Percentiles rank a stretch among this genome's conserved stretches.
phyloP scores from a whole-genome alignment of 2,797 vertebrate genomes.

The Sibirionetta formosa region DNA sequence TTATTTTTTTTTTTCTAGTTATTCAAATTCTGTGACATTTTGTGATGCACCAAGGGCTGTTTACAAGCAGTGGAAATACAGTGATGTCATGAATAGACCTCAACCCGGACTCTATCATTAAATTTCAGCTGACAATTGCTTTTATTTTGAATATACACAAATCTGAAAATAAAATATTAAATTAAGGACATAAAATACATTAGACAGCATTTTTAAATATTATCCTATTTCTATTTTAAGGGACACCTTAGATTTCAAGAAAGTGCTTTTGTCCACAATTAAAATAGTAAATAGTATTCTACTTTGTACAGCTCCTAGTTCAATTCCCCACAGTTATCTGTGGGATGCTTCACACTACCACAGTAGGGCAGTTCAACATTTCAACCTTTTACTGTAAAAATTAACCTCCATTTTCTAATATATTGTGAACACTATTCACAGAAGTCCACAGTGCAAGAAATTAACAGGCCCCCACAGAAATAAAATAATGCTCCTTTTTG shows the following conservation, averaged over 20 bases:
- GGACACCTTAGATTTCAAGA: background rate
- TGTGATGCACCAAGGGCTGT: slow-evolving; percentile 43
- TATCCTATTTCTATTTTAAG: background rate
- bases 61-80: slow-evolving; percentile 54
- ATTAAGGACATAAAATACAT: slow-evolving; percentile 18
- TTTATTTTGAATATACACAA: slow-evolving; percentile 51
- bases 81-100: slow-evolving; percentile 26
- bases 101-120: slow-evolving; percentile 36
- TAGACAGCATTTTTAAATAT: slow-evolving; percentile 10
- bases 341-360: slow-evolving; percentile 1
- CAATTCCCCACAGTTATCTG: background rate
- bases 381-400: slow-evolving; percentile 52
- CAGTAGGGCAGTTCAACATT: slow-evolving; percentile 36
- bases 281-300: background rate
- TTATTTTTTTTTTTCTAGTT: slow-evolving; percentile 43
- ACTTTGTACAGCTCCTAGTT: background rate
- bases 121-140: slow-evolving; percentile 33
- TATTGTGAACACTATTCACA: slow-evolving; percentile 41
- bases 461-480: slow-evolving; percentile 39
- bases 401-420: slow-evolving; percentile 51
- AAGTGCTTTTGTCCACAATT: slow-evolving; percentile 3
- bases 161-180: slow-evolving; percentile 38
- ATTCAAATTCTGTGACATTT: slow-evolving; percentile 37
- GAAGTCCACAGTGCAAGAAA: slow-evolving; percentile 38
- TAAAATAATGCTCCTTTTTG: slow-evolving; percentile 59